phyloP scores from a whole-genome alignment of 64 coral and sea anemone genomes.

The Astreopora myriophthalma region DNA sequence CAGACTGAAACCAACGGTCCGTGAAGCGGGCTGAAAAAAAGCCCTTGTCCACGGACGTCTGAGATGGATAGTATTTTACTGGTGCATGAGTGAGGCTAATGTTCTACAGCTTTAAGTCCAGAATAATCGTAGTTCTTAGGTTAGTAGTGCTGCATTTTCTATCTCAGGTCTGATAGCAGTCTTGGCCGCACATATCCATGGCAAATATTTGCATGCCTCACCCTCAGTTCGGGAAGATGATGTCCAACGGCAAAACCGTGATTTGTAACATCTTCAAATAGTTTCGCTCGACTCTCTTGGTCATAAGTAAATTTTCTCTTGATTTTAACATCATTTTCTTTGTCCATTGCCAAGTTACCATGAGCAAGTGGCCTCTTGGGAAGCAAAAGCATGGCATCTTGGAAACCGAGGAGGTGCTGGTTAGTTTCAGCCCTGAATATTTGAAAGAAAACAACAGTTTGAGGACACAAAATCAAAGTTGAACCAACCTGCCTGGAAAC shows the following conservation, averaged over 20 bases:
- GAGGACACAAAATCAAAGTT: neutral
- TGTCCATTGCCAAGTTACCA: conserved; percentile 51
- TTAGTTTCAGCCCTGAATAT: neutral
- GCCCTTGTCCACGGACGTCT: no score
- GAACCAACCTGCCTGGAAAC: no score
- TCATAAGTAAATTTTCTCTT: conserved; percentile 50
- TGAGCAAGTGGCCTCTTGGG: conserved; percentile 1
- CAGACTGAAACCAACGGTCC: no score
- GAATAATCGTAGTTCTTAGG: no score
- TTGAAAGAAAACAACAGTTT: neutral
- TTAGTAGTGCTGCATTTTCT: neutral
- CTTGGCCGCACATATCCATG: conserved; percentile 40
- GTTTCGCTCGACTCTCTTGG: conserved; percentile 1
- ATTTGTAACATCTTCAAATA: conserved; percentile 33
- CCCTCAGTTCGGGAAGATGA: conserved; percentile 14
- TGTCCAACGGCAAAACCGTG: neutral
- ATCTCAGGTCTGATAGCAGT: conserved; percentile 46
- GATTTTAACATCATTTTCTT: conserved; percentile 52
- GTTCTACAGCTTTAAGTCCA: no score
- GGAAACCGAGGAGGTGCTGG: conserved; percentile 23
- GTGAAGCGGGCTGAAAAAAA: no score
- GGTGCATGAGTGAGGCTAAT: no score
- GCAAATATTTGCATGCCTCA: conserved; percentile 17
- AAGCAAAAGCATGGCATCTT: neutral
- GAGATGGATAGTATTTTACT: no score